Conservation (phyloP, 2,888 invertebrate species). For the Limnephilus marmoratus region DNA sequence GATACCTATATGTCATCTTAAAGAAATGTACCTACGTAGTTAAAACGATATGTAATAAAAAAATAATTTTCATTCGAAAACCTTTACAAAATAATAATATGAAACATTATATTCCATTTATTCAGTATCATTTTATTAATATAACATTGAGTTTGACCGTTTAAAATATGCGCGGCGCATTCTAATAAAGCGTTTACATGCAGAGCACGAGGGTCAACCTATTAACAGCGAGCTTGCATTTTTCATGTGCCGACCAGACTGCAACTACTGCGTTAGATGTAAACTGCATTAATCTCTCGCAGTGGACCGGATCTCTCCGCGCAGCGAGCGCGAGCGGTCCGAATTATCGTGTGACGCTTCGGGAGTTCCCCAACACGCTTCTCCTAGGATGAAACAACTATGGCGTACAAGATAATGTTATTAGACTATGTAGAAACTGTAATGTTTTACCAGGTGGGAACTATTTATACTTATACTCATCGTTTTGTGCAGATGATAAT, state of each 20-base stretch:
- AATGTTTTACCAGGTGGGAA: neutral
- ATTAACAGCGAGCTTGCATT: constrained; percentile 30
- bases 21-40: too few relatives aligned
- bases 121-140: neutral
- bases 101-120: too few relatives aligned
- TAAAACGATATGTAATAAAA: too few relatives aligned
- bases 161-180: neutral
- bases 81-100: too few relatives aligned
- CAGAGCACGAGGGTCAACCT: constrained; percentile 10
- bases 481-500: neutral
- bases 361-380: neutral
- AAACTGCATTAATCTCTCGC: neutral
- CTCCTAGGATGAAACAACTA: neutral
- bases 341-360: neutral
- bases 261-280: neutral
- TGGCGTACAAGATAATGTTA: neutral
- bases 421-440: neutral
- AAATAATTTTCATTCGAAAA: too few relatives aligned
- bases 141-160: neutral
- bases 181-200: constrained; percentile 5
- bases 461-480: neutral
- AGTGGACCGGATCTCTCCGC: neutral
- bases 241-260: neutral
- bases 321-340: neutral
- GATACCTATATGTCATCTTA: too few relatives aligned